These are phyloP conservation scores for Zaprionus davidi DNA, from an alignment of 1,140 invertebrate genomes.

Conservation along the genomic window DNA sequence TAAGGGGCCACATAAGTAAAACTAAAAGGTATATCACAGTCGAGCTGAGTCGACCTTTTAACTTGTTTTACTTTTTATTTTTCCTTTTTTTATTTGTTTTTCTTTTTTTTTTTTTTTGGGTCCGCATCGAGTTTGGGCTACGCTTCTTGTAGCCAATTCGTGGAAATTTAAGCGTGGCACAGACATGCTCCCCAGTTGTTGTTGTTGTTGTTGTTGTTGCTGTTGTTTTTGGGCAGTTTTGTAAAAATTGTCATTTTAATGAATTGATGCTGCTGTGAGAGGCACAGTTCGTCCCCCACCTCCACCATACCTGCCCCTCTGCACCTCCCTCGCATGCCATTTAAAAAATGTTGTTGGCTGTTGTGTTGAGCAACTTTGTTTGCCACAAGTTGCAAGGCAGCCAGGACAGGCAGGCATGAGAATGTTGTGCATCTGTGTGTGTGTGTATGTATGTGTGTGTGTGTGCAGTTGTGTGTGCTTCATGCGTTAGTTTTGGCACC, in stretches of 20 bases:
- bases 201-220: slow-evolving; percentile 42
- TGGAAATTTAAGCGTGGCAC: slow-evolving; percentile 82
- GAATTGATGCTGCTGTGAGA: slow-evolving; percentile 82
- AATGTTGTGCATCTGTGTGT: slow-evolving; percentile 2
- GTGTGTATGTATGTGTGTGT: background rate
- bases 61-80: background rate
- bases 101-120: slow-evolving; percentile 11
- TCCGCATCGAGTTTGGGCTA: slow-evolving; percentile 40
- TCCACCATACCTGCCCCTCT: background rate
- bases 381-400: slow-evolving; percentile 28
- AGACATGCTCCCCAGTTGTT: slow-evolving; percentile 78
- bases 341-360: slow-evolving; percentile 78
- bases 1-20: background rate
- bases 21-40: background rate
- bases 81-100: background rate
- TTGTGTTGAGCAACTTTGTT: slow-evolving; percentile 80
- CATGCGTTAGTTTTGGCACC: slow-evolving; percentile 76
- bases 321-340: slow-evolving; percentile 62
- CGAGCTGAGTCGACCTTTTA: slow-evolving; percentile 1
- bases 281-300: slow-evolving; percentile 21
- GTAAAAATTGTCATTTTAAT: slow-evolving; percentile 83
- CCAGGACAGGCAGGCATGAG: slow-evolving; percentile 7
- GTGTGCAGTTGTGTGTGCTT: background rate
- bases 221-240: slow-evolving; percentile 82
- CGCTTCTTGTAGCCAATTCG: slow-evolving; percentile 80